These are phyloP conservation scores for Phengaris arion DNA, from an alignment of 2,888 invertebrate species.

Conservation along the genomic window DNA sequence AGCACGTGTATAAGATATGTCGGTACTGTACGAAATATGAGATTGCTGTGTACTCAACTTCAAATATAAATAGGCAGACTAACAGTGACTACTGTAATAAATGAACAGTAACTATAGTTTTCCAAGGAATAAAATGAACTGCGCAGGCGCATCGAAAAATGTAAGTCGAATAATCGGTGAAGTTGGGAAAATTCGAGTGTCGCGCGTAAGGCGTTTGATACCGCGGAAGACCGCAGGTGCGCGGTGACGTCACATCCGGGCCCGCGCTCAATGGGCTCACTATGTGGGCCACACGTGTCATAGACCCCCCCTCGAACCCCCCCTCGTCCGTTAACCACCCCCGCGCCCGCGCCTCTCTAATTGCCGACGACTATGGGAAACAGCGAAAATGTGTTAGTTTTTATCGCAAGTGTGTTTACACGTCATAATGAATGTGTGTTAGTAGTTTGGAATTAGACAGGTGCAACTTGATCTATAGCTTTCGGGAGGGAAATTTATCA, in stretches of 20 bases:
- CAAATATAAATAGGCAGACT: neutral
- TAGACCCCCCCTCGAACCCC: slow-evolving; percentile 43
- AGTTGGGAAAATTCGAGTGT: slow-evolving; percentile 14
- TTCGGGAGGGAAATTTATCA: neutral
- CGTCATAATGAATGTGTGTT: slow-evolving; percentile 52
- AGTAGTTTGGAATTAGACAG: slow-evolving; percentile 13
- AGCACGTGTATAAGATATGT: neutral
- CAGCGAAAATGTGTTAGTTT: slow-evolving; percentile 67
- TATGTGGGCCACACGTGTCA: slow-evolving; percentile 77
- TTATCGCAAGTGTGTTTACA: slow-evolving; percentile 63
- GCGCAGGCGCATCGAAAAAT: neutral
- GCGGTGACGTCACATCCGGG: slow-evolving; percentile 66
- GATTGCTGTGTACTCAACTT: neutral
- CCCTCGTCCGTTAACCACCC: slow-evolving; percentile 39
- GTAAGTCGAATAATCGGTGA: neutral
- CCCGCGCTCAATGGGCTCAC: slow-evolving; percentile 60
- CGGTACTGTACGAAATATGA: neutral
- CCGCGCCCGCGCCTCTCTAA: slow-evolving; percentile 60
- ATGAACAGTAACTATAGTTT: too few relatives aligned
- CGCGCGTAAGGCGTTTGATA: slow-evolving; percentile 4
- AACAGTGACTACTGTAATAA: neutral
- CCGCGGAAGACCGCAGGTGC: slow-evolving; percentile 54
- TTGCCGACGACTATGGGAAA: slow-evolving; percentile 75
- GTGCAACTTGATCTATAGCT: neutral
- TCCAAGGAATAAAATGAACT: neutral